Percentiles rank a stretch among this genome's conserved stretches.
Evolutionary conservation across 92 coral and sea anemone species (phyloP).

Genomic region (Phenganax stokvisi): DNA sequence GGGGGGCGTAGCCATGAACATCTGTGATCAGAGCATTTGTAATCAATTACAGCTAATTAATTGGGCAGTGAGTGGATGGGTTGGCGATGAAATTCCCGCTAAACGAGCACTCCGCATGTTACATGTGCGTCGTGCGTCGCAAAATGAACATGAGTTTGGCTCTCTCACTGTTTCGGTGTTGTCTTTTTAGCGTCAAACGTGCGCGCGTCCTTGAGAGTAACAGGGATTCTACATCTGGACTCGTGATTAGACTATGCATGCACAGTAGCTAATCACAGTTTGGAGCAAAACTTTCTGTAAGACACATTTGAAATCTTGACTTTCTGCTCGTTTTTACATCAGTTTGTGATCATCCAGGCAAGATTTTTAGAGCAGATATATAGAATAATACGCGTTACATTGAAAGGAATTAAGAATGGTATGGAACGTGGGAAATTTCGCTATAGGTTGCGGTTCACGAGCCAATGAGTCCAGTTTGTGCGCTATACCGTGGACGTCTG

Average conservation of each 20-base stretch:
- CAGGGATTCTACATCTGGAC: too few species aligned
- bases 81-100: constrained; percentile 14
- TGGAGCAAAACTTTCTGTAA: too few species aligned
- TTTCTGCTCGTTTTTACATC: too few species aligned
- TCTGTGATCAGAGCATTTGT: constrained; percentile 54
- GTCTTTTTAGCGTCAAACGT: background rate
- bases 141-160: background rate
- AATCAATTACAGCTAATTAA: constrained; percentile 99
- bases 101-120: background rate
- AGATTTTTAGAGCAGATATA: too few species aligned
- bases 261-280: too few species aligned
- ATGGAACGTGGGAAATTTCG: too few species aligned
- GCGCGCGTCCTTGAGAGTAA: background rate
- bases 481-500: background rate
- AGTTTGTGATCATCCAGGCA: too few species aligned
- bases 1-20: background rate
- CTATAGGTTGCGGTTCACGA: background rate
- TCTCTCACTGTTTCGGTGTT: constrained; percentile 3
- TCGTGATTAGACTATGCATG: too few species aligned
- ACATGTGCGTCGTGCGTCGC: constrained; percentile 5
- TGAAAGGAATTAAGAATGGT: too few species aligned
- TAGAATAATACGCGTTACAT: too few species aligned
- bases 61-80: constrained; percentile 45
- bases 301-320: too few species aligned
- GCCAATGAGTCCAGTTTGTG: background rate